Evolutionary conservation across 2,888 invertebrate genomes (phyloP), one percentile per base, ranked within the genome.

Genomic region (Pimpla rufipes): DNA sequence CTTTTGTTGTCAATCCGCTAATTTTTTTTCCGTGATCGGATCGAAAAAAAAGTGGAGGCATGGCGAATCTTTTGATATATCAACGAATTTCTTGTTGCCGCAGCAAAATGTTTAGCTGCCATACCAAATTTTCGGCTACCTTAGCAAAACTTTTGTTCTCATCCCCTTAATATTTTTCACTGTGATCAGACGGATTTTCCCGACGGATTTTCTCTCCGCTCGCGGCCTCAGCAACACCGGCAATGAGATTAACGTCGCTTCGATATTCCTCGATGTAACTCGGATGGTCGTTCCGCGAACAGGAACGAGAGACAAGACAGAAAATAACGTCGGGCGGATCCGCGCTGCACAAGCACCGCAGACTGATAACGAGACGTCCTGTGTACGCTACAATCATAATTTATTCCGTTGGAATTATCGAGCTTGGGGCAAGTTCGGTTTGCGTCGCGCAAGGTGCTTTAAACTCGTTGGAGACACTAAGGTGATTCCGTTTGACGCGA

Each of bases 181-280:
- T n/a, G n/a, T n/a, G 45, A n/a, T 0, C 13, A 23, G 23, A 3
- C 11, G n/a, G n/a, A 11, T 52, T 29, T 57, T 57, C 29, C 37
- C 35, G 40, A 23, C 8, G 8, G 29, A 16, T 23, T 13, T 57
- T 16, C 8, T 21, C 13, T 59, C 18, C 10, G 10, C 23, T 50
- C 67, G 45, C 66, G 13, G 23, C 11, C n/a, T 16, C 13, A 62
- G 23, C 62, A 16, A 47, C 42, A 66, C 71, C 70, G 85, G 85
- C 87, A 89, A 88, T 86, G 85, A 88, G 85, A 89, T 91, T 89
- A 91, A 87, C 80, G 88, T 90, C 90, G 78, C 83, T 82, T 85
- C 85, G 84, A 89, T 88, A 88, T 89, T 88, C 86, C 83, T 64
- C 71, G 79, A 77, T 74, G 75, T 75, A 76, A 66, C 75, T 59